A percentile compares a stretch with the other conserved stretches of the same genome.
Evolutionary conservation across 2,888 invertebrate genomes (phyloP).

Genomic region (Nysson spinosus): DNA sequence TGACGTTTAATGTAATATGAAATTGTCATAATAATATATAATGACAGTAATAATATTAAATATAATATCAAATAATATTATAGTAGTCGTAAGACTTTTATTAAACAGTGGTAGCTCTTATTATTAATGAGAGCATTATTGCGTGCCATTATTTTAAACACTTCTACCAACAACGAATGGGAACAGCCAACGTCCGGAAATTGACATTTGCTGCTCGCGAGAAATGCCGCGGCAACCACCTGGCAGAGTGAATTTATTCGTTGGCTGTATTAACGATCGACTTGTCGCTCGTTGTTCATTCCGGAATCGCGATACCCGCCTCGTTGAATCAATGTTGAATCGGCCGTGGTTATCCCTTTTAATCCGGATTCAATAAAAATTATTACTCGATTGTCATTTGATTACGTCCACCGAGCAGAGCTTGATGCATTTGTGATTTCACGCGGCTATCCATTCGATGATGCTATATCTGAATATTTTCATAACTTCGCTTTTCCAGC

Average conservation of each 20-base stretch:
- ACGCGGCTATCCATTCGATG: no score
- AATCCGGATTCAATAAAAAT: constrained; percentile 25
- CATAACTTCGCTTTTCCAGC: no score
- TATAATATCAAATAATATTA: no score
- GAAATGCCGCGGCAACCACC: neutral
- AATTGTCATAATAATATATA: no score
- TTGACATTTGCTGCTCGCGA: constrained; percentile 39
- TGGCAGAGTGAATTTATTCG: constrained; percentile 36
- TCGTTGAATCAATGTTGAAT: neutral
- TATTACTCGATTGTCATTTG: constrained; percentile 8
- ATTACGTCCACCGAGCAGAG: neutral
- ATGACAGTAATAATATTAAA: no score
- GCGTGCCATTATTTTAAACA: constrained; percentile 49
- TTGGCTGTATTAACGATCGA: constrained; percentile 28
- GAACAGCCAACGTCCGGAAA: constrained; percentile 26
- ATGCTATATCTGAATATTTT: neutral
- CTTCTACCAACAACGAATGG: neutral
- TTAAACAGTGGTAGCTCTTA: no score
- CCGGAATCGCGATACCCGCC: constrained; percentile 7
- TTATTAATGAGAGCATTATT: constrained; percentile 45
- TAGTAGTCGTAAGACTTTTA: no score
- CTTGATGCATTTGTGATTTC: neutral
- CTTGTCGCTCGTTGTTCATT: constrained; percentile 33
- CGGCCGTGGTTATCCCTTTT: constrained; percentile 14
- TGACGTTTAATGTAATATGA: no score